Evolutionary conservation across 2,113 vertebrate genomes (phyloP).

Genomic region (Rousettus leschenaultii): DNA sequence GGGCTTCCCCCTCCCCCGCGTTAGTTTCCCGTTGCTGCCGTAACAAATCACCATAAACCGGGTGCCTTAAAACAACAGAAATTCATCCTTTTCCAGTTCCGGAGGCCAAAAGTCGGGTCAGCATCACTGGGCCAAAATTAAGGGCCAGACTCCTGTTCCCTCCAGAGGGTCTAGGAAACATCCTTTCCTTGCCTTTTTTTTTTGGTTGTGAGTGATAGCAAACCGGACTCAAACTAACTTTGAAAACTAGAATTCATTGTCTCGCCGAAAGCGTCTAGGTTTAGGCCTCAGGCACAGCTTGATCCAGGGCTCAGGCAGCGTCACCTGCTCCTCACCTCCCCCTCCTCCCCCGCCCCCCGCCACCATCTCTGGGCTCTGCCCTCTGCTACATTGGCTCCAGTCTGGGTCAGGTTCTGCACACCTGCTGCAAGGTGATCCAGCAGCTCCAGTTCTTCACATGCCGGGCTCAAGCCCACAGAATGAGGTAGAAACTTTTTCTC

Average conservation of each 20-base stretch:
- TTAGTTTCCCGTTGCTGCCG: background rate
- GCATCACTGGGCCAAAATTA: no score
- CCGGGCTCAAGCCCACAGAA: background rate
- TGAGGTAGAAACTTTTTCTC: background rate
- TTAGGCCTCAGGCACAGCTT: background rate
- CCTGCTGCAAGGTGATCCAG: background rate
- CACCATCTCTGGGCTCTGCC: background rate
- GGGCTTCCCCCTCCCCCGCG: background rate
- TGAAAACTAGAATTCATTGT: background rate
- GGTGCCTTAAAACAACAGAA: no score
- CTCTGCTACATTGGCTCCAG: background rate
- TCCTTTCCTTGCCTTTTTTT: background rate
- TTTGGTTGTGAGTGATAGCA: background rate
- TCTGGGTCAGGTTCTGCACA: background rate
- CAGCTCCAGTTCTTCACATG: background rate
- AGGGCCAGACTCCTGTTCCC: no score
- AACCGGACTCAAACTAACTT: background rate
- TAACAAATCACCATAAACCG: background rate
- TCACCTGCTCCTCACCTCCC: background rate
- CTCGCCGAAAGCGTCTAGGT: background rate
- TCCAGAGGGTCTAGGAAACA: no score
- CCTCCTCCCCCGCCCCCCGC: no score
- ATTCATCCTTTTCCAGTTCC: no score
- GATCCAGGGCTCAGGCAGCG: background rate
- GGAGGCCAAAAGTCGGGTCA: no score